These are phyloP conservation scores for Atractosteus spatula DNA, from an alignment of 2,113 vertebrate genomes.

Conservation along the genomic window DNA sequence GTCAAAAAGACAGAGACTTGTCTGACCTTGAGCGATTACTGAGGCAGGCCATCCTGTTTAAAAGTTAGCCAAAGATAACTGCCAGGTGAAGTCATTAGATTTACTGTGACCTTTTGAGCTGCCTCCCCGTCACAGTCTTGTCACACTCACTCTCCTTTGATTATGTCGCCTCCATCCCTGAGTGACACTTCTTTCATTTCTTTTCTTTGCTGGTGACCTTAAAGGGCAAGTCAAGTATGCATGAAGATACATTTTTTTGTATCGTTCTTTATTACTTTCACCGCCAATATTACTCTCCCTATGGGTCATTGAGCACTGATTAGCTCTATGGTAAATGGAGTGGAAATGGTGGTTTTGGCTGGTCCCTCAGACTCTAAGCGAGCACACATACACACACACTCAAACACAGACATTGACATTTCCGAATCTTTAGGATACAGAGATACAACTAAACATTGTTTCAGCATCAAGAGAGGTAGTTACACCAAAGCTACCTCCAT, in stretches of 20 bases:
- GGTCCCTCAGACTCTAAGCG: conserved; percentile 46
- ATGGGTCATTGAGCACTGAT: conserved; percentile 59
- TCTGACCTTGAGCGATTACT: conserved; percentile 41
- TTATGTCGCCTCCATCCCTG: conserved; percentile 33
- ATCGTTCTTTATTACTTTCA: conserved; percentile 51
- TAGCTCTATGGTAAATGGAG: conserved; percentile 55
- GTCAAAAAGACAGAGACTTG: conserved; percentile 12
- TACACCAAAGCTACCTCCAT: too few species aligned
- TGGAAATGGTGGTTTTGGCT: conserved; percentile 54
- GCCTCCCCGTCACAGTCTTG: conserved; percentile 1
- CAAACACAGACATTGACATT: conserved; percentile 24
- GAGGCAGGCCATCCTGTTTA: conserved; percentile 37
- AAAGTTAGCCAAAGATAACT: conserved; percentile 33
- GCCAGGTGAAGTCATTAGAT: conserved; percentile 49
- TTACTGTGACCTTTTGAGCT: conserved; percentile 33
- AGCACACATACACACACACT: not conserved
- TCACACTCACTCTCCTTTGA: conserved; percentile 34
- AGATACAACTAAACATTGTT: too few species aligned
- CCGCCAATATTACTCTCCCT: conserved; percentile 53
- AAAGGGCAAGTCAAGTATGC: conserved; percentile 52
- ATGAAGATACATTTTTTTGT: conserved; percentile 38
- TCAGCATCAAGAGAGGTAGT: too few species aligned
- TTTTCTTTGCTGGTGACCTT: conserved; percentile 49
- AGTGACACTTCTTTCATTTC: conserved; percentile 42
- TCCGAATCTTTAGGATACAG: conserved; percentile 3